Base-by-base conservation (phyloP, 2,113 vertebrate genomes). In the Panthera uncia region DNA sequence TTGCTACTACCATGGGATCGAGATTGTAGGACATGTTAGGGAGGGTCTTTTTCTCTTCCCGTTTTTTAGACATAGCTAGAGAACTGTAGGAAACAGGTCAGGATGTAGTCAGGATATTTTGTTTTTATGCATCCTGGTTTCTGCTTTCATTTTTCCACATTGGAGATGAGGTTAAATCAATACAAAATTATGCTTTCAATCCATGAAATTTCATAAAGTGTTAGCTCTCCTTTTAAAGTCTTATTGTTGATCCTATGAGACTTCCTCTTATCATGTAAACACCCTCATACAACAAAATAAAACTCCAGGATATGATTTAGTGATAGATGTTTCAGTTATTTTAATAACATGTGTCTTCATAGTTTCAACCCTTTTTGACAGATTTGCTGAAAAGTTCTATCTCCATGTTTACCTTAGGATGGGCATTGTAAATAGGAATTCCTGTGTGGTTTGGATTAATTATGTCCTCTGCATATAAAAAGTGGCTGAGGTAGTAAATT, bases 81-180 rank as follows among this genome's bases (percentile, higher is more conserved):
- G 57, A 97, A 79, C 88, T 91, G 19, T 95, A 85, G 88, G 23
- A 96, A 92, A 89, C 55, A 82, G 78, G 11, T 79, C 91, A 95
- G 87, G 93, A 91, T 88, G 6, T 94, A 91, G 94, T 95, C 93
- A 94, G 84, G 83, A 55, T 97, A 90, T 96, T 96, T 94, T 92
- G 68, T 91, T 95, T 96, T 93, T 94, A 41, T 94, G 65, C 29
- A 85, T 96, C 87, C 84, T 96, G 69, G 29, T 94, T 97, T 97
- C 45, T 90, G 57, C 68, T 95, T 97, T 95, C 41, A 63, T 95
- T 94, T 80, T 94, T 92, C 63, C 65, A n/a, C 14, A 18, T 25
- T 85, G 83, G 87, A 68, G 52, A 91, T 68, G 36, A 94, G 41
- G 33, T 91, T 82, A 94, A 81, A 50, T 68, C 23, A 91, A 88